Base-by-base conservation (phyloP, 2,113 vertebrate species). In the Cyanoliseus patagonus region DNA sequence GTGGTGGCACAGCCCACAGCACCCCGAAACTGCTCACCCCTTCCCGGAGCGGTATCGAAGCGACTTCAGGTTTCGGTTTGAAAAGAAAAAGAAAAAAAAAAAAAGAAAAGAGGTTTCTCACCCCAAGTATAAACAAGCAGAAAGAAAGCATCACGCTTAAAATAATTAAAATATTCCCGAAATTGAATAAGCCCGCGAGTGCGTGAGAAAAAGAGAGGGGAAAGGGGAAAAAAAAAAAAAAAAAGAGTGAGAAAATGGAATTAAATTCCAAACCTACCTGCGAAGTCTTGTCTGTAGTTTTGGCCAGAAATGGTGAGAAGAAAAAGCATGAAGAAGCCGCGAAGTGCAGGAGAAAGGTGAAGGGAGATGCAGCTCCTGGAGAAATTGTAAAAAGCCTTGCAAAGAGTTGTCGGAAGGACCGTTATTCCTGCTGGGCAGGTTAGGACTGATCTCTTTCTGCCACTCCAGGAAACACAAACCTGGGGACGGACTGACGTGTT, bases 401-500 rank as follows among this genome's bases (percentile, higher is more conserved):
- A 98, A 98, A 98, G 98, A 98, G 98, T 98, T 98, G 98, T 98
- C 98, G 98, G 98, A 99, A 99, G 98, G 99, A 99, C 98, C 99
- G 99, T 98, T 99, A 99, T 99, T 99, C 99, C 99, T 99, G 99
- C 98, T 98, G 98, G 98, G 99, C 99, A 99, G 99, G 99, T 99
- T 99, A 99, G 99, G 98, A 99, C 99, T 99, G 99, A 99, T 99
- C 99, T 99, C 99, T 99, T 99, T 99, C 98, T 99, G 99, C 99
- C 99, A 99, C 99, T 99, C 99, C 99, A 99, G 99, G 99, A 99
- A 99, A 99, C 98, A 98, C 99, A 99, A 99, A 99, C 99, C 99
- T 99, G 99, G 98, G 99, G 98, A 99, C 99, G 99, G 99, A 99
- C 99, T 99, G 99, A 99, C 99, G 99, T 99, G 99, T 99, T 99